phyloP scores from a whole-genome alignment of 1,140 invertebrate genomes.

The Goniozus legneri region DNA sequence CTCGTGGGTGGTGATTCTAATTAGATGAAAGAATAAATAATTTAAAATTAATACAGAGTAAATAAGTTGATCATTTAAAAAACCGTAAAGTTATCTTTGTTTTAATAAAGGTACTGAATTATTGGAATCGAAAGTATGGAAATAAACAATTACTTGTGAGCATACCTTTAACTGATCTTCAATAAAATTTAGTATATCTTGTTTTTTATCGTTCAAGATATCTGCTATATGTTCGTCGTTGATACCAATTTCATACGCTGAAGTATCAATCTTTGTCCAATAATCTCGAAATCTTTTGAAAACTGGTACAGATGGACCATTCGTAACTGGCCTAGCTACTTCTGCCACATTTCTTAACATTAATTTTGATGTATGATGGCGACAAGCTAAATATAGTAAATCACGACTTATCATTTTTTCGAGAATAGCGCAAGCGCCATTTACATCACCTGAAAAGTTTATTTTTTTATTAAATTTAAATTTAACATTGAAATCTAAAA shows the following conservation, averaged over 20 bases:
- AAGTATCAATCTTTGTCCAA: conserved; percentile 9
- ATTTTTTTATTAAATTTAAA: not conserved
- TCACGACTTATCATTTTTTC: conserved; percentile 11
- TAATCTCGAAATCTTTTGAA: conserved; percentile 16
- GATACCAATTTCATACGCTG: conserved; percentile 9
- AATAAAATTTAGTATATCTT: not conserved
- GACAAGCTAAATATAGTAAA: conserved; percentile 17
- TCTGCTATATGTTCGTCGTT: not conserved
- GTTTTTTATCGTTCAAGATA: not conserved
- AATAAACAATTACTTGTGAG: not conserved
- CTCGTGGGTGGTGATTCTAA: not conserved
- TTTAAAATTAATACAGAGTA: too few relatives aligned
- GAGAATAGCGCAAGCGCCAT: conserved; percentile 11
- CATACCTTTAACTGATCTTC: conserved; percentile 1
- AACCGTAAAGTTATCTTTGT: not conserved
- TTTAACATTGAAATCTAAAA: not conserved
- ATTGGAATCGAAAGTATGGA: too few relatives aligned
- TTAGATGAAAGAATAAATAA: not conserved
- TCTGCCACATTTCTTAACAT: conserved; percentile 8
- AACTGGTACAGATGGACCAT: conserved; percentile 9
- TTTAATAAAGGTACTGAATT: too few relatives aligned
- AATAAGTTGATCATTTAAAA: not conserved
- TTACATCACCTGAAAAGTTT: conserved; percentile 3
- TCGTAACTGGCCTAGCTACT: conserved; percentile 7
- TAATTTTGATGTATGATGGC: conserved; percentile 15